Conservation (phyloP, 2,797 vertebrate species). For the Streptopelia turtur region DNA sequence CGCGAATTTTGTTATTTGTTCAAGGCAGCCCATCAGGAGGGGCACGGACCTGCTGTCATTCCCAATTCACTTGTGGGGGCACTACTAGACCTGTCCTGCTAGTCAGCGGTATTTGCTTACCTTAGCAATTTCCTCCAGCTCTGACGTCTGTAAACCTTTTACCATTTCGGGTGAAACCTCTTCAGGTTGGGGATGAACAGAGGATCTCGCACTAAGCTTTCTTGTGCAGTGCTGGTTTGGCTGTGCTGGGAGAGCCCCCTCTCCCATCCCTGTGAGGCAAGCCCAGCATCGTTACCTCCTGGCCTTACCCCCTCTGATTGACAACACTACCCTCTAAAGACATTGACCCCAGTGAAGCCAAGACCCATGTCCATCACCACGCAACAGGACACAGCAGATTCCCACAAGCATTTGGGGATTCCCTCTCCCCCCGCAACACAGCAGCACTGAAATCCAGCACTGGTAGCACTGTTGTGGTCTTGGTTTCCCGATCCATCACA, state of each 20-base stretch:
- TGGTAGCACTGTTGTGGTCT: neutral
- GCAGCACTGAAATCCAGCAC: neutral
- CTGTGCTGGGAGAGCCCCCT: neutral
- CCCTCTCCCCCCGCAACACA: neutral
- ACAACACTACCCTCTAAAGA: neutral
- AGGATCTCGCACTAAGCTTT: neutral
- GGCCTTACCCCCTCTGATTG: neutral
- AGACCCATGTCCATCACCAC: accelerated
- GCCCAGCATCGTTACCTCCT: neutral
- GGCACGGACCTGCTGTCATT: neutral
- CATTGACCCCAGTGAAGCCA: accelerated
- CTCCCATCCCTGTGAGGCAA: neutral
- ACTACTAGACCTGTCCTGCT: neutral
- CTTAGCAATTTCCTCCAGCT: neutral
- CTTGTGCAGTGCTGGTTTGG: accelerated
- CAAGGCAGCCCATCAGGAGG: neutral
- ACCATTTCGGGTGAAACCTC: neutral
- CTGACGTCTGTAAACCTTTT: neutral
- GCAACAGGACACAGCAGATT: neutral
- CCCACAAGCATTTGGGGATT: accelerated
- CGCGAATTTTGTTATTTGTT: neutral
- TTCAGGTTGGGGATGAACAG: neutral
- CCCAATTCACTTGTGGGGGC: neutral
- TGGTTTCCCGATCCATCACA: neutral
- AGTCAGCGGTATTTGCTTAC: neutral